Evolutionary conservation across 2,113 vertebrate species (phyloP).

Genomic region (Emberiza fucata): DNA sequence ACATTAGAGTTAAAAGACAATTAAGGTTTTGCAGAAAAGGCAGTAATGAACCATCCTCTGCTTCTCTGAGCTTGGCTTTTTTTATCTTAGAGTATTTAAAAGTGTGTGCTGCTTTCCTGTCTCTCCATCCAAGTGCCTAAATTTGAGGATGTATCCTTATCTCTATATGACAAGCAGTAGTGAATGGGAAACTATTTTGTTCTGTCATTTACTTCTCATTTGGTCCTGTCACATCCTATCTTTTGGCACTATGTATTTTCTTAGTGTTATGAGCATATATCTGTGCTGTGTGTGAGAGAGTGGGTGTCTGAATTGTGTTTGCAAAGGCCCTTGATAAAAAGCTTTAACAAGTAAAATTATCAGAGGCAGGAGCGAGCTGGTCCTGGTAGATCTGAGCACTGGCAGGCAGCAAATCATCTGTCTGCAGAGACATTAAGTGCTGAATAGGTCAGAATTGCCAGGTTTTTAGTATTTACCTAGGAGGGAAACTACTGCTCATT

Average conservation of each 20-base stretch:
- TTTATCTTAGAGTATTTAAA: background rate
- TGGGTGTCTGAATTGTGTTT: conserved; percentile 35
- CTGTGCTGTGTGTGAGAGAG: background rate
- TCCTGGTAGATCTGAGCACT: background rate
- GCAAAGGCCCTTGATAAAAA: conserved; percentile 35
- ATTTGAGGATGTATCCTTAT: background rate
- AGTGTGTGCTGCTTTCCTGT: background rate
- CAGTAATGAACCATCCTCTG: background rate
- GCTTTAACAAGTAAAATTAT: conserved; percentile 7
- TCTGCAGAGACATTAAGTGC: background rate
- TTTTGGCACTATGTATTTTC: conserved; percentile 35
- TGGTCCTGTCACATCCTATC: conserved; percentile 6
- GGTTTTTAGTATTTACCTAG: background rate
- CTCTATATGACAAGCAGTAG: background rate
- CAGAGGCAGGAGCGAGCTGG: background rate
- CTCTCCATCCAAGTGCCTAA: background rate
- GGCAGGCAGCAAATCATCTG: background rate
- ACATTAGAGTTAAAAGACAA: background rate
- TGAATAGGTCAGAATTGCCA: background rate
- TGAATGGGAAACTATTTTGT: background rate
- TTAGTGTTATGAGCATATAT: background rate
- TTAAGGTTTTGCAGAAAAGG: background rate
- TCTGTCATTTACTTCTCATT: conserved; percentile 26
- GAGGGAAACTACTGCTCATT: background rate
- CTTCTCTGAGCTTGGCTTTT: background rate